Evolutionary conservation across 1,140 invertebrate species (phyloP), one percentile per base, ranked within the genome.

Genomic region (Branchinecta lynchi): DNA sequence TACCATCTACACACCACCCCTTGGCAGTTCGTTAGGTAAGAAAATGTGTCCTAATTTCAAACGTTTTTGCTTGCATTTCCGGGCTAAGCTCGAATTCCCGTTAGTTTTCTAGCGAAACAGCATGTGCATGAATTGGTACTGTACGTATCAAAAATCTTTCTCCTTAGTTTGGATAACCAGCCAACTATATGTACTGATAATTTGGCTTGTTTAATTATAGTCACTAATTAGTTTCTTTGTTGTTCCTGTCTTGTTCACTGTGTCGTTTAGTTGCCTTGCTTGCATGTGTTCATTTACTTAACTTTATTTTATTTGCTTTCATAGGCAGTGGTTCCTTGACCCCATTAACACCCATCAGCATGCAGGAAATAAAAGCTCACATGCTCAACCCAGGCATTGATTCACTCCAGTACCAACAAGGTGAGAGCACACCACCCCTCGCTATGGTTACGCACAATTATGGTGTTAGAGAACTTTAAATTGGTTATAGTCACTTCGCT

Each of bases 1-100:
- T 75, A 81, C 87, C 83, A 80, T 89, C n/a, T 90, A 89, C 78
- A 87, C 87, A 69, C 85, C 86, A 72, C 86, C 87, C 71, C 83
- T 89, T 75, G 86, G 85, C 74, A 83, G 86, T 72, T 84, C 86
- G 71, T 80, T 88, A 79, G 86, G 87, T 88, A 79, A 84, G 82
- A 80, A 32, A 6, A 32, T 32, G 1, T 32, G 32, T 32, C 32
- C 1, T 32, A 32, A 5, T 32, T 32, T 32, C 32, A 5, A 32
- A 32, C 32, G 32, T 32, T 32, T 32, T 1, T 32, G 32, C 32
- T 32, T 32, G 32, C 5, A 3, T 32, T 32, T 32, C 32, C 2
- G 32, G 32, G 32, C 32, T 21, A n/a, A 10, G 32, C 32, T 32
- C 69, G 65, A 15, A 43, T 8, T 8, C 20, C 43, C 43, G 69